phyloP scores from a whole-genome alignment of 2,797 vertebrate genomes.

The Xerus rutilus region DNA sequence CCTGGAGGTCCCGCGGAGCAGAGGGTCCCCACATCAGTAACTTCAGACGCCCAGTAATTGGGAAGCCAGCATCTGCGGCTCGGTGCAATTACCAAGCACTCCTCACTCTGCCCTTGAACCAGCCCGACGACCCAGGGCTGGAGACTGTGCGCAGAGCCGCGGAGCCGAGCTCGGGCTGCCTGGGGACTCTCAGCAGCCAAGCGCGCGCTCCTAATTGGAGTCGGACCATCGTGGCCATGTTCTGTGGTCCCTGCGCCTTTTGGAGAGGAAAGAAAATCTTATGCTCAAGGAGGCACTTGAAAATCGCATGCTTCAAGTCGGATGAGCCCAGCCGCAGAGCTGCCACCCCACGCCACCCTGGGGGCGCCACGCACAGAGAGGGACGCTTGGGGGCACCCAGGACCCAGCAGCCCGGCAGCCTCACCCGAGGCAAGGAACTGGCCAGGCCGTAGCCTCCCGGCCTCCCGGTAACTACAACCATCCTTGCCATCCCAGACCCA shows the following conservation, averaged over 20 bases:
- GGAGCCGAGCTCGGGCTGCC: not conserved
- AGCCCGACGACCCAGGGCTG: not conserved
- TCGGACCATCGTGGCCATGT: not conserved
- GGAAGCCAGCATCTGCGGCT: not conserved
- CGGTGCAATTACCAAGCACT: not conserved
- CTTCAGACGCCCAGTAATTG: not conserved
- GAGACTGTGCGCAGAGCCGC: accelerated
- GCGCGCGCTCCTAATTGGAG: not conserved
- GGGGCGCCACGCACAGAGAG: not conserved
- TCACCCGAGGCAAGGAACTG: accelerated
- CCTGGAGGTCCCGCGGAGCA: not conserved
- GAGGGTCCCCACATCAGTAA: not conserved
- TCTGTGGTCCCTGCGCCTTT: not conserved
- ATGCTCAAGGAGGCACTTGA: accelerated
- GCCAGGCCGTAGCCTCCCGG: not conserved
- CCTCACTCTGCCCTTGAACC: not conserved
- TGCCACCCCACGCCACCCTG: not conserved
- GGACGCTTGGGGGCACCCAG: accelerated
- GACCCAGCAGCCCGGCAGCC: not conserved
- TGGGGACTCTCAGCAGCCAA: not conserved
- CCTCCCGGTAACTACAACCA: not conserved
- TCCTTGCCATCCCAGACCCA: not conserved
- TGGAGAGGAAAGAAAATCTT: not conserved
- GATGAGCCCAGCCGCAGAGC: too few relatives aligned
- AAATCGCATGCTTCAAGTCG: too few relatives aligned